phyloP scores from a whole-genome alignment of 2,888 invertebrate species.

The Achlya flavicornis region DNA sequence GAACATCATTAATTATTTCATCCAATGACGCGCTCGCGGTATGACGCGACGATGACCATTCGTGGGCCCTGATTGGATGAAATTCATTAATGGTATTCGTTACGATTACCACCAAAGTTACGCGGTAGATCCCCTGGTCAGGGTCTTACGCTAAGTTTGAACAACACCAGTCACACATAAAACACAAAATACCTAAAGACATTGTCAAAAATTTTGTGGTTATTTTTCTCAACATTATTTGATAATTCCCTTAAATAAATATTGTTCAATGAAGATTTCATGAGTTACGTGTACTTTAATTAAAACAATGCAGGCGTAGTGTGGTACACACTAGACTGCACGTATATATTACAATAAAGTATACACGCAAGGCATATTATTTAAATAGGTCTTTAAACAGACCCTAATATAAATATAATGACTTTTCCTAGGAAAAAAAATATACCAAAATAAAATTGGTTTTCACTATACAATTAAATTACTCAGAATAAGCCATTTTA shows the following conservation, averaged over 20 bases:
- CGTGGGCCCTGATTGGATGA: no score
- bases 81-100: no score
- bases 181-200: background rate
- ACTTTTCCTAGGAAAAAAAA: constrained; percentile 71
- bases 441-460: constrained; percentile 61
- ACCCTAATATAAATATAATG: constrained; percentile 58
- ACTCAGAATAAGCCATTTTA: constrained; percentile 30
- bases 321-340: no score
- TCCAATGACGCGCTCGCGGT: no score
- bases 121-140: no score
- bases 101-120: no score
- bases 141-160: no score
- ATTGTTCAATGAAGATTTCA: background rate
- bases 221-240: background rate
- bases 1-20: no score
- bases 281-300: no score
- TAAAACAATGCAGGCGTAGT: no score
- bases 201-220: background rate
- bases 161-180: no score
- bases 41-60: no score
- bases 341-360: background rate
- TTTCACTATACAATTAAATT: constrained; percentile 46
- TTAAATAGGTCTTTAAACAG: constrained; percentile 69
- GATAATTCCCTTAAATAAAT: background rate
- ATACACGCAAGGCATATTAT: background rate